A percentile compares a stretch with the other conserved stretches of the same genome.
These are phyloP conservation scores for Morpho achilles DNA, from an alignment of 2,888 invertebrate genomes.

Conservation along the genomic window DNA sequence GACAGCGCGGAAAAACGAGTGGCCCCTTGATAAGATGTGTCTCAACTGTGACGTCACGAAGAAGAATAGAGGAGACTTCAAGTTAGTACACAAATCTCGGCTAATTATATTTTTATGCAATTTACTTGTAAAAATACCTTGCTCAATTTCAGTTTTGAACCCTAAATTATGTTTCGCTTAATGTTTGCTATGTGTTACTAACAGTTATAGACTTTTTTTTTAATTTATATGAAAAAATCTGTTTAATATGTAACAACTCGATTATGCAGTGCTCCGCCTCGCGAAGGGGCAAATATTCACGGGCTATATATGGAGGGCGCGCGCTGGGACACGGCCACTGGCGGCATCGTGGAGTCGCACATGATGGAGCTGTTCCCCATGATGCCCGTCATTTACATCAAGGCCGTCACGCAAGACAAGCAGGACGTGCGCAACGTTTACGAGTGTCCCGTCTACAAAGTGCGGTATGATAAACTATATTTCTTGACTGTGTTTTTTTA, in stretches of 20 bases:
- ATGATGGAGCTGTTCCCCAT: constrained; percentile 94
- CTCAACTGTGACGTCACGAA: constrained; percentile 97
- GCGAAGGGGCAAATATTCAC: constrained; percentile 94
- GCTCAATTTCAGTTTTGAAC: too few relatives aligned
- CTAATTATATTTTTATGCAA: too few relatives aligned
- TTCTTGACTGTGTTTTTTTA: too few relatives aligned
- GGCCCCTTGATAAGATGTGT: constrained; percentile 98
- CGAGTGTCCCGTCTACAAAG: constrained; percentile 97
- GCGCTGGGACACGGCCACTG: constrained; percentile 90
- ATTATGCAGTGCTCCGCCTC: constrained; percentile 83
- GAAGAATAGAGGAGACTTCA: constrained; percentile 90
- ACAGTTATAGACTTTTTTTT: too few relatives aligned
- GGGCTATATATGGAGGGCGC: constrained; percentile 97
- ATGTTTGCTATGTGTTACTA: too few relatives aligned
- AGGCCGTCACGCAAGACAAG: constrained; percentile 92
- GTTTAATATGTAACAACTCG: too few relatives aligned
- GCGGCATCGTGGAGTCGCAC: constrained; percentile 89
- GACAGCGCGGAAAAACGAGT: constrained; percentile 96
- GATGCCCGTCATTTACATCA: constrained; percentile 94
- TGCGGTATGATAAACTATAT: constrained; percentile 70
- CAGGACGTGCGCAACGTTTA: constrained; percentile 92
- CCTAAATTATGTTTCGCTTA: too few relatives aligned
- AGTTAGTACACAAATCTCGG: constrained; percentile 54
- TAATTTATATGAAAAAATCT: too few relatives aligned
- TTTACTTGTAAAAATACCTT: too few relatives aligned